Percentiles rank a stretch among this genome's conserved stretches.
phyloP scores from a whole-genome alignment of 2,888 invertebrate species.

The Sicus ferrugineus region DNA sequence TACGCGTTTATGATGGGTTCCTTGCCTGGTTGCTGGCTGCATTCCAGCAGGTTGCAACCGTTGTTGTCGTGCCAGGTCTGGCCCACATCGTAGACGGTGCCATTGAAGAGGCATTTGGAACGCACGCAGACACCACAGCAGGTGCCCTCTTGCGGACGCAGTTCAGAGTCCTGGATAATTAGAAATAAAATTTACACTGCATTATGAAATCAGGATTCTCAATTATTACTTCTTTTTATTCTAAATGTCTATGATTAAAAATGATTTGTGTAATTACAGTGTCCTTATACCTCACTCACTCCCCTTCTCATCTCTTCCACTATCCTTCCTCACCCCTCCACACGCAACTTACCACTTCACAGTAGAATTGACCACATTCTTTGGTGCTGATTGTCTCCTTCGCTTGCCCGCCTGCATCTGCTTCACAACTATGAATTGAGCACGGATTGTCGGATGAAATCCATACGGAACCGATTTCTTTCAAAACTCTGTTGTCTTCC shows the following conservation, averaged over 20 bases:
- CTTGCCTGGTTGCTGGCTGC: conserved; percentile 49
- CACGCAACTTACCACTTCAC: conserved; percentile 59
- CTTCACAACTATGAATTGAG: conserved; percentile 54
- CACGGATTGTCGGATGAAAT: conserved; percentile 55
- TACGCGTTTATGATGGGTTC: conserved; percentile 57
- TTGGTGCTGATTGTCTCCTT: conserved; percentile 48
- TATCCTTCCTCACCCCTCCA: not conserved
- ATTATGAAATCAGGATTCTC: too few species aligned
- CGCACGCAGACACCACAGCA: conserved; percentile 63
- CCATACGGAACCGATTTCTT: conserved; percentile 59
- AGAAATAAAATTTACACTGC: not conserved
- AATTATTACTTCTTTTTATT: too few species aligned
- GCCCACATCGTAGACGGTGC: conserved; percentile 55
- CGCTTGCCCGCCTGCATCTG: conserved; percentile 44
- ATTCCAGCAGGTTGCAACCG: conserved; percentile 60
- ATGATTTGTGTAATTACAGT: not conserved
- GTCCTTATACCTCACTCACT: too few species aligned
- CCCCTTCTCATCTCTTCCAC: not conserved
- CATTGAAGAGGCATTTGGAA: conserved; percentile 58
- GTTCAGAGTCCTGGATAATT: conserved; percentile 54
- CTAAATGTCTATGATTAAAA: too few species aligned
- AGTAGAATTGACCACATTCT: conserved; percentile 58
- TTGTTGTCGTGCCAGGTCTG: conserved; percentile 60
- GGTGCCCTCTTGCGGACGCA: conserved; percentile 49
- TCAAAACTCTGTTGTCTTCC: conserved; percentile 41